Evolutionary conservation across 2,797 vertebrate species (phyloP), one percentile per base, ranked within the genome.

Genomic region (Gymnoscopelus braueri): DNA sequence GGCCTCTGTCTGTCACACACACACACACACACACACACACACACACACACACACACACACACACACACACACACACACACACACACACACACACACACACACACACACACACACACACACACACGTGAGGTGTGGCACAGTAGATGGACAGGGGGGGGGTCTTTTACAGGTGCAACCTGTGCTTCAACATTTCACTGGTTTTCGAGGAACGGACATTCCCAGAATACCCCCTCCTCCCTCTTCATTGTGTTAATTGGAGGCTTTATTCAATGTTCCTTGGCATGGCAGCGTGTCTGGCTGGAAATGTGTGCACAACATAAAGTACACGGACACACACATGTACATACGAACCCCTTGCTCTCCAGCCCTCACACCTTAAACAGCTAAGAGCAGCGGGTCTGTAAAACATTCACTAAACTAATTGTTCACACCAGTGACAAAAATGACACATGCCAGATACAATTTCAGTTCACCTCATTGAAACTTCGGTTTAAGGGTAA

Each of bases 101-200:
- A 29, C 26, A 29, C 26, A 29, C 26, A 29, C 26, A 29, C 26
- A 44, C 26, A 29, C 26, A 29, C 26, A 29, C 26, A 29, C 26
- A 44, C 39, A 44, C 39, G 7, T 44, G 39, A 44, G 83, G 83
- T 75, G 84, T 81, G 81, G 19, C 19, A 19, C 19, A 19, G 69
- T 49, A 13, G 72, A 0, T 11, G 3, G 48, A 44, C 51, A 12
- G 44, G 60, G 64, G 9, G 2, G 54, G 5, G 1, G 52, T 47
- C 63, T 47, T 47, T 75, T 84, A 73, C 84, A 83, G 80, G 86
- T 87, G 32, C 0, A 83, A 90, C 91, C 59, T 4, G 84, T 80
- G 67, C 74, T 60, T 87, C 85, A 50, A 77, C 88, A 90, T 92
- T 89, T 81, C 65, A 35, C 47, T 10, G 7, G 50, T 70, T 59